These are phyloP conservation scores for Luscinia luscinia DNA, from an alignment of 2,797 vertebrate genomes.

Conservation along the genomic window DNA sequence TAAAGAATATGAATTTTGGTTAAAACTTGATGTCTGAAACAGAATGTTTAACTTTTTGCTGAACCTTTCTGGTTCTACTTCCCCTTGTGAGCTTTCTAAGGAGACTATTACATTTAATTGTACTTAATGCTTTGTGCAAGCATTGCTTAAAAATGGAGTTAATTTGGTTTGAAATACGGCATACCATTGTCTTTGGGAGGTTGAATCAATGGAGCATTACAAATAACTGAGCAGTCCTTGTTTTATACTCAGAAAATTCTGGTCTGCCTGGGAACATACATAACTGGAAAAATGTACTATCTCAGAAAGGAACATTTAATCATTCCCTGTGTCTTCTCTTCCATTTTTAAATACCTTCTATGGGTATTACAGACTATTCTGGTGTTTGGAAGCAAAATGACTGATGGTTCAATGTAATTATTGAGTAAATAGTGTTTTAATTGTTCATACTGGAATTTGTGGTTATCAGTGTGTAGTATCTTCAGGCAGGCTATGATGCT, in stretches of 20 bases:
- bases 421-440: background rate
- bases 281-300: background rate
- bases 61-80: background rate
- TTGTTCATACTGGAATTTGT: constrained; percentile 2
- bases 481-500: background rate
- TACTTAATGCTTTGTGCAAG: background rate
- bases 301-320: background rate
- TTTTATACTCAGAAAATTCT: background rate
- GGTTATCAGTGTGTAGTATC: background rate
- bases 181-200: background rate
- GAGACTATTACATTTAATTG: background rate
- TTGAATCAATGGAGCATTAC: background rate
- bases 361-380: background rate
- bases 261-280: background rate
- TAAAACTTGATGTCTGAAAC: background rate
- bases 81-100: background rate
- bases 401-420: background rate
- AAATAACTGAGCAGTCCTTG: background rate
- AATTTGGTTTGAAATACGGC: background rate
- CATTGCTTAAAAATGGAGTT: background rate
- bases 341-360: background rate
- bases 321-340: background rate
- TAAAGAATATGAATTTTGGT: background rate
- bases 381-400: background rate
- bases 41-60: background rate